Evolutionary conservation across 2,888 invertebrate species (phyloP).

Genomic region (Leptura quadrifasciata): DNA sequence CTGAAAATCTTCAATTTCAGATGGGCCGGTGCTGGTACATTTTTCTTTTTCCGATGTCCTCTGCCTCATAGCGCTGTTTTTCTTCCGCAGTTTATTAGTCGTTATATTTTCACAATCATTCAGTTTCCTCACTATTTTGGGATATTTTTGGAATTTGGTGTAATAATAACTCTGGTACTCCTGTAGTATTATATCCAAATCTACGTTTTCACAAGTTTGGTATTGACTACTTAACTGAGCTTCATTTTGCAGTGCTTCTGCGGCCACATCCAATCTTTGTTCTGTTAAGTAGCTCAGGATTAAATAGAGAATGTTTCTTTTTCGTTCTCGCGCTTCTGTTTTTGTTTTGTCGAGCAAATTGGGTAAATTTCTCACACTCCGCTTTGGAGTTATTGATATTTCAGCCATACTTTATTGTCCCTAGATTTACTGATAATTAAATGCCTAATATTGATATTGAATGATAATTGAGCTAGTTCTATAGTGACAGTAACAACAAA

Average conservation of each 20-base stretch:
- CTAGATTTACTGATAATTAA: conserved; percentile 1
- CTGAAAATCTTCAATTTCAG: conserved; percentile 63
- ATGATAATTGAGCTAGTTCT: neutral
- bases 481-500: neutral
- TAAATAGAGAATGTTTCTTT: conserved; percentile 78
- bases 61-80: conserved; percentile 40
- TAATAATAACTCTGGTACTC: conserved; percentile 93
- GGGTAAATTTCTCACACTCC: conserved; percentile 39
- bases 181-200: conserved; percentile 90
- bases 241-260: conserved; percentile 82
- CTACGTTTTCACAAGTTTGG: conserved; percentile 92
- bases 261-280: conserved; percentile 80
- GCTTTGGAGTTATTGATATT: conserved; percentile 42
- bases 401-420: conserved; percentile 46
- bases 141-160: conserved; percentile 90
- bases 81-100: conserved; percentile 45
- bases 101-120: conserved; percentile 52
- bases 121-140: conserved; percentile 83
- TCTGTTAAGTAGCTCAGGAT: conserved; percentile 82
- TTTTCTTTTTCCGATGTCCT: conserved; percentile 48
- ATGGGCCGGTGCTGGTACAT: conserved; percentile 66
- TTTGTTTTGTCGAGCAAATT: conserved; percentile 63
- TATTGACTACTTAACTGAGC: conserved; percentile 83
- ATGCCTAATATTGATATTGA: neutral
- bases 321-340: conserved; percentile 71